phyloP scores from a whole-genome alignment of 2,888 invertebrate genomes.

The Metacarcinus magister region DNA sequence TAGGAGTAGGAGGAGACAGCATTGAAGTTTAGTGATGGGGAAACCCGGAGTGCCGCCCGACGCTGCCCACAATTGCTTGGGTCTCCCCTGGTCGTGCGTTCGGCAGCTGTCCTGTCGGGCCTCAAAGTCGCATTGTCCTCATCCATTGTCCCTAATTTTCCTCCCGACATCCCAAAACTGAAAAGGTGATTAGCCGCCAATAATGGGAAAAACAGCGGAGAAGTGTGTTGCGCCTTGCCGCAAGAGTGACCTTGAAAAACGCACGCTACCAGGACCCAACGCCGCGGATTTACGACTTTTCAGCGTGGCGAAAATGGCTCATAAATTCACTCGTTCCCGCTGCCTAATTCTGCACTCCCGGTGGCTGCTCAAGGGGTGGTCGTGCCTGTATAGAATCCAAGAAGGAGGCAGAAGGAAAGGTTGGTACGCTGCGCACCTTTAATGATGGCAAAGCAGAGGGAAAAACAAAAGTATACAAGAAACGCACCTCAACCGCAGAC shows the following conservation, averaged over 20 bases:
- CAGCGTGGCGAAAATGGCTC: conserved; percentile 26
- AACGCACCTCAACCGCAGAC: neutral
- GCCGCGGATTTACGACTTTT: neutral
- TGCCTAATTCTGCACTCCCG: neutral
- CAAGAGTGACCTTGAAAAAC: conserved; percentile 4
- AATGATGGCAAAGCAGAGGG: neutral
- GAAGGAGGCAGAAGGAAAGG: neutral
- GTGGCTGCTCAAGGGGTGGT: neutral
- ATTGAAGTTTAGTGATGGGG: neutral
- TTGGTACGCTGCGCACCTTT: neutral
- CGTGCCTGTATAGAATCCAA: neutral
- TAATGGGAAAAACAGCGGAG: neutral
- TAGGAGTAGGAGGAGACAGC: neutral
- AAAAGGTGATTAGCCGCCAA: conserved; percentile 31
- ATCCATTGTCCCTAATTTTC: conserved; percentile 32
- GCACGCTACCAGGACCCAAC: neutral
- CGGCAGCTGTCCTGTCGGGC: neutral
- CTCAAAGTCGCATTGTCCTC: conserved; percentile 34
- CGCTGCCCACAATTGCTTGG: conserved; percentile 3
- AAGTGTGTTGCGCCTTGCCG: neutral
- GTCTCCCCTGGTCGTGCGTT: neutral
- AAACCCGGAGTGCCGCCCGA: conserved; percentile 29
- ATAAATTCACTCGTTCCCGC: neutral
- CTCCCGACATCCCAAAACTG: neutral
- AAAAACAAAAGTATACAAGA: neutral